These are phyloP conservation scores for Craseonycteris thonglongyai DNA, from an alignment of 2,113 vertebrate genomes.

Conservation along the genomic window DNA sequence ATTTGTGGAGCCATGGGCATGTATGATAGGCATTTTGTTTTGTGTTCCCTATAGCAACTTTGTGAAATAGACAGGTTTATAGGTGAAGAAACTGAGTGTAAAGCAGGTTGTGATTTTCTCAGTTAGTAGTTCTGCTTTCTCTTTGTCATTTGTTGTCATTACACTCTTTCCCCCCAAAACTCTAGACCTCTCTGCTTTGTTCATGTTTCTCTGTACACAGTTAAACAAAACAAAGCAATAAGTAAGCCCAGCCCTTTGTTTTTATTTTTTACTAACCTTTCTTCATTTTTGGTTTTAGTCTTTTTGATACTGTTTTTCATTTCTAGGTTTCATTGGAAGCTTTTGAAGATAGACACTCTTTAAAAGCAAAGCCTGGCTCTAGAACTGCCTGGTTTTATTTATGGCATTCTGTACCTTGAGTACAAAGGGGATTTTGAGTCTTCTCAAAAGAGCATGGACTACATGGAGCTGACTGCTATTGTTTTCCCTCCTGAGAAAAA, in stretches of 20 bases:
- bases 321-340: not conserved
- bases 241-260: not conserved
- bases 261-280: not conserved
- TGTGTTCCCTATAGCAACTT: not conserved
- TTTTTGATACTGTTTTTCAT: not conserved
- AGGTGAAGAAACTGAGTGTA: not conserved
- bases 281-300: constrained; percentile 32
- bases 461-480: not conserved
- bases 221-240: not conserved
- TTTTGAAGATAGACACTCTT: not conserved
- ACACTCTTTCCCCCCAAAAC: not conserved
- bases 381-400: not conserved
- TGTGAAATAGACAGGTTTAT: not conserved
- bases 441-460: not conserved
- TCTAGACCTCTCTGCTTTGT: not conserved
- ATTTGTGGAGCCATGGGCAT: not conserved
- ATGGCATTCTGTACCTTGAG: constrained; percentile 36
- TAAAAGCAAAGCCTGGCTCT: constrained; percentile 10
- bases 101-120: not conserved
- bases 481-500: not conserved
- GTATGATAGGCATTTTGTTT: not conserved
- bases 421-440: constrained; percentile 28
- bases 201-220: not conserved
- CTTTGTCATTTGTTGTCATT: constrained; percentile 5
- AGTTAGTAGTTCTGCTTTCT: not conserved